Evolutionary conservation across 2,888 invertebrate genomes (phyloP), one percentile per base, ranked within the genome.

Genomic region (Crepidodera aurea): DNA sequence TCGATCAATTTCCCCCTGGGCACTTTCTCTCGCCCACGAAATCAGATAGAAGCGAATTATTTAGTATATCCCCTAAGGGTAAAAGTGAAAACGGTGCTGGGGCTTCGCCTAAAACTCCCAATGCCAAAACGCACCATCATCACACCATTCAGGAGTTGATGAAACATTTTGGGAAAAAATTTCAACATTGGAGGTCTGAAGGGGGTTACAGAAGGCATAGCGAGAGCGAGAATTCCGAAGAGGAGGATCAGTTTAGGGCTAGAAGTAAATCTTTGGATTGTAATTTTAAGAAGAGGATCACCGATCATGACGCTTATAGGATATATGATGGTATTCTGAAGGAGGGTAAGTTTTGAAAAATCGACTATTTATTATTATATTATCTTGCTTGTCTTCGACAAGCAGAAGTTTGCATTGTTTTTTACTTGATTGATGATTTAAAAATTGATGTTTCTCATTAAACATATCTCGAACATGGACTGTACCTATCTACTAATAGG

Each of bases 181-280:
- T 92, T 51, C 88, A 90, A 18, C 85, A 89, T 70, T 91, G 91
- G 86, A 84, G 91, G 44, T 83, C 86, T 56, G 83, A 83, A 62
- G 71, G 75, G 25, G 72, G 75, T 22, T 69, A 69, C 40, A 67
- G 74, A 19, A 72, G 81, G 56, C 74, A 74, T 32, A 83, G 83
- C 73, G 84, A 82, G 69, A 82, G 78, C 73, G 88, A 86, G 64
- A 81, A 81, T 55, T 78, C 79, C 53, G 84, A 80, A 65, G 84
- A 83, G 77, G 88, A 88, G 34, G 90, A 89, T 72, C 89, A 89
- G 72, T 93, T 92, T 76, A 84, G 93, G 13, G 87, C 86, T 44
- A 84, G 93, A 46, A 92, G 92, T 39, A 92, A 92, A 76, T 92
- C 92, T 50, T 82, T 93, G 70, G 93, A 93, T 77, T 85, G 85